A percentile compares a stretch with the other conserved stretches of the same genome.
These are phyloP conservation scores for Drosophila ananassae DNA, from an alignment of 1,140 invertebrate species.

Conservation along the genomic window DNA sequence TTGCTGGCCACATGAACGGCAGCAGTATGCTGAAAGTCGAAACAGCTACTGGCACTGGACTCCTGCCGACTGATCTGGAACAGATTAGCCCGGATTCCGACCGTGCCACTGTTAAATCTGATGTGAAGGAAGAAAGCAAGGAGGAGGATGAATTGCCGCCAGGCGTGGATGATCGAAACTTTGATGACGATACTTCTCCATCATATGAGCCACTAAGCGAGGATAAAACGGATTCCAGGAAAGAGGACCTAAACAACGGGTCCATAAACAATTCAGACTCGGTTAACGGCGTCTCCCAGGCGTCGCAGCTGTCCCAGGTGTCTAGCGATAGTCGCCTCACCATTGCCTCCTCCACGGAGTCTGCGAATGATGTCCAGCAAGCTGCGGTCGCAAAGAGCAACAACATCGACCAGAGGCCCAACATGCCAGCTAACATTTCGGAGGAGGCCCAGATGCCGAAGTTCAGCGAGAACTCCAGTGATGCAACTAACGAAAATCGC, in stretches of 20 bases:
- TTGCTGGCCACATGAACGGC: conserved; percentile 83
- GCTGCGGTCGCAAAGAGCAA: conserved; percentile 6
- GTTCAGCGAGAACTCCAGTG: conserved; percentile 76
- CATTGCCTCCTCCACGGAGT: conserved; percentile 55
- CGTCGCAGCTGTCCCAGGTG: conserved; percentile 87
- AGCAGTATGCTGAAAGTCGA: conserved; percentile 61
- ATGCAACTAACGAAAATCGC: conserved; percentile 30
- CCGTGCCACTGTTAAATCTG: conserved; percentile 85
- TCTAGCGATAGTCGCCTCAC: conserved; percentile 87
- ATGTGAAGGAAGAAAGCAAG: conserved; percentile 77
- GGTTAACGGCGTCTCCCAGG: conserved; percentile 66
- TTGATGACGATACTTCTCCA: conserved; percentile 86
- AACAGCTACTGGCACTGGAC: conserved; percentile 85
- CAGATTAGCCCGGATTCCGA: conserved; percentile 91
- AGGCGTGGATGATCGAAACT: conserved; percentile 79
- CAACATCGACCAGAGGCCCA: conserved; percentile 22
- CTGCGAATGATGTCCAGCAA: conserved; percentile 31
- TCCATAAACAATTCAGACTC: conserved; percentile 77
- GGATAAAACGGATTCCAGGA: conserved; percentile 24
- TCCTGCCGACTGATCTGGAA: conserved; percentile 90
- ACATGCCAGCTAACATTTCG: conserved; percentile 66
- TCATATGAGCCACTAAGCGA: conserved; percentile 87
- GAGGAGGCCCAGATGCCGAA: conserved; percentile 83
- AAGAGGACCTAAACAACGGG: conserved; percentile 50
- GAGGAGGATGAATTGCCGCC: conserved; percentile 65